Percentiles rank a stretch among this genome's conserved stretches.
phyloP scores from a whole-genome alignment of 2,113 vertebrate genomes.

The Tyto alba region DNA sequence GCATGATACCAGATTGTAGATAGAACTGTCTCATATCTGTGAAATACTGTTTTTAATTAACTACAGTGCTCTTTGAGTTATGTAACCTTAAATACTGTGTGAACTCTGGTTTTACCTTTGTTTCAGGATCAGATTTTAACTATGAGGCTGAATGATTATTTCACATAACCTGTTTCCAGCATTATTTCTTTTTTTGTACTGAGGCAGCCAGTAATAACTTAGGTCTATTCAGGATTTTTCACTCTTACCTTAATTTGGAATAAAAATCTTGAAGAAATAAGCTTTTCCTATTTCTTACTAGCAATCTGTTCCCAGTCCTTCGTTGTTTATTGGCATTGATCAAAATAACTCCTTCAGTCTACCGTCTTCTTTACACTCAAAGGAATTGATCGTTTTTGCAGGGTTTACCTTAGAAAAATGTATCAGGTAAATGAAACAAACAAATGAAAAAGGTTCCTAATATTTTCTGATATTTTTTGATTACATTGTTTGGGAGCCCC shows the following conservation, averaged over 20 bases:
- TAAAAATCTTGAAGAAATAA: not conserved
- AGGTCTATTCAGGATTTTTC: not conserved
- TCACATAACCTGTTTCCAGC: not conserved
- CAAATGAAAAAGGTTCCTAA: not conserved
- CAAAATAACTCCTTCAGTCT: not conserved
- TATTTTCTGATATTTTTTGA: not conserved
- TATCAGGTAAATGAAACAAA: not conserved
- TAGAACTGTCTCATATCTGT: not conserved
- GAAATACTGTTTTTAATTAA: not conserved
- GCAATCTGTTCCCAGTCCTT: not conserved
- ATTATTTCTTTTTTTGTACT: not conserved
- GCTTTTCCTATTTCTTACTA: not conserved
- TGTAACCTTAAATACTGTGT: not conserved
- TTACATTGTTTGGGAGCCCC: not conserved
- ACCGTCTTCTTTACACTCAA: not conserved
- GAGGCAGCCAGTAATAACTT: not conserved
- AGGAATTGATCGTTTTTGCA: not conserved
- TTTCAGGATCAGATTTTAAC: not conserved
- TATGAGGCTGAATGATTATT: not conserved
- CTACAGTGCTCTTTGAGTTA: not conserved
- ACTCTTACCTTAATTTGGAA: not conserved
- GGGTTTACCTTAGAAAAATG: not conserved
- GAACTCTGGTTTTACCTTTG: not conserved
- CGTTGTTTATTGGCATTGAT: not conserved
- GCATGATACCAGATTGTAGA: not conserved